phyloP scores from a whole-genome alignment of 64 coral and sea anemone species.

The Montipora capricornis region DNA sequence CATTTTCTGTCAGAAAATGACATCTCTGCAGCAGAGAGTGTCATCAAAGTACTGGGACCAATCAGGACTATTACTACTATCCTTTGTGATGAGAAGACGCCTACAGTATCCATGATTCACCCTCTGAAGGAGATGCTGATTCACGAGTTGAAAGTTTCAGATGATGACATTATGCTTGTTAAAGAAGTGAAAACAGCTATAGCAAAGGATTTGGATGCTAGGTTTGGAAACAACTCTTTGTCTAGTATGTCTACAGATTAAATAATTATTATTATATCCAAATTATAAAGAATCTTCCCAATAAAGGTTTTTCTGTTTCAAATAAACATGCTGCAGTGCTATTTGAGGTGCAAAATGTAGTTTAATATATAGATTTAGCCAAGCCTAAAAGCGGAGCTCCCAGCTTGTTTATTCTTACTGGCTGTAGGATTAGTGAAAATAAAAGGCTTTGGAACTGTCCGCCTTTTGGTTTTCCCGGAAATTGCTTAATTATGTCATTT shows the following conservation, averaged over 20 bases:
- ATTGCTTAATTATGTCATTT: no score
- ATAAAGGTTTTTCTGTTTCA: slow-evolving; percentile 5
- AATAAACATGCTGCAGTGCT: slow-evolving; percentile 33
- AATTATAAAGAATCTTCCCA: slow-evolving; percentile 29
- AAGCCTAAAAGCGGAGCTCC: no score
- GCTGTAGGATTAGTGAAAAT: no score
- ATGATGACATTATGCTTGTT: slow-evolving; percentile 21
- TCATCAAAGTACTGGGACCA: slow-evolving; percentile 5
- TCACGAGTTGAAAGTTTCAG: slow-evolving; percentile 4
- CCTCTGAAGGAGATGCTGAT: slow-evolving; percentile 14
- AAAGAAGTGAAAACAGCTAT: slow-evolving; percentile 30
- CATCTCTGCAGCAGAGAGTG: slow-evolving; percentile 1
- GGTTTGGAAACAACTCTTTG: slow-evolving; percentile 32
- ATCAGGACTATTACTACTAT: neutral
- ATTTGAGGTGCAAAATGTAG: slow-evolving; percentile 34
- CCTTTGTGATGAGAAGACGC: slow-evolving; percentile 8
- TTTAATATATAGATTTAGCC: neutral
- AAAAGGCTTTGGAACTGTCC: no score
- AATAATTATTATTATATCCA: neutral
- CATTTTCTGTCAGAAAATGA: slow-evolving; percentile 4
- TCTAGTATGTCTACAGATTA: neutral
- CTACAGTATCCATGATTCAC: slow-evolving; percentile 9
- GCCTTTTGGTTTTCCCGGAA: no score
- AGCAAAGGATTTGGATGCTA: neutral
- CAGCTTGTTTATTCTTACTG: no score